Percentiles rank a stretch among this genome's conserved stretches.
phyloP scores from a whole-genome alignment of 2,888 invertebrate genomes.

The Megastigmus dorsalis region DNA sequence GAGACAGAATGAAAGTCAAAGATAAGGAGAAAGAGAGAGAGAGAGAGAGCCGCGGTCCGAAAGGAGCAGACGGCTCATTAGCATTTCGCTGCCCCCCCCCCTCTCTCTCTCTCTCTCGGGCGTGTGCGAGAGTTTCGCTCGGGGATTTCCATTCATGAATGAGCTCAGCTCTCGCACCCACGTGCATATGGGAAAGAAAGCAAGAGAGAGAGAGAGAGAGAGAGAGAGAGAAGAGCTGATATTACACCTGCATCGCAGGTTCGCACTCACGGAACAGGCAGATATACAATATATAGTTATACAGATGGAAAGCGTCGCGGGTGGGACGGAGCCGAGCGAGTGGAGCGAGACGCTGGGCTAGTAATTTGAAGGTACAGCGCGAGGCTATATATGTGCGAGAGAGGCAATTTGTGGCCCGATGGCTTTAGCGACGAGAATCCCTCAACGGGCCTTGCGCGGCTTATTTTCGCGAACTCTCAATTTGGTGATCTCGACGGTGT shows the following conservation, averaged over 20 bases:
- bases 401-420: conserved; percentile 2
- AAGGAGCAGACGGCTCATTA: conserved; percentile 62
- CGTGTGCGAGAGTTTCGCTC: no score
- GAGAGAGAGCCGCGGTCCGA: neutral
- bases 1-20: neutral
- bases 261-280: conserved; percentile 16
- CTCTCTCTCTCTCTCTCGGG: no score
- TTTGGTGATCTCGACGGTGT: no score
- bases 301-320: conserved; percentile 12
- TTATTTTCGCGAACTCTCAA: no score
- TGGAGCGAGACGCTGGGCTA: neutral
- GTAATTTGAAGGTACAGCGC: no score
- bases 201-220: no score
- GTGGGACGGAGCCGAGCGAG: conserved; percentile 19
- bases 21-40: neutral
- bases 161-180: conserved; percentile 58
- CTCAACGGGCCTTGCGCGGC: no score
- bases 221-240: conserved; percentile 14
- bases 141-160: conserved; percentile 66
- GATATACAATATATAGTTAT: neutral
- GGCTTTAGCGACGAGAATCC: no score
- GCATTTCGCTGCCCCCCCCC: conserved; percentile 61
- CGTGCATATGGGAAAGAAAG: conserved; percentile 43
- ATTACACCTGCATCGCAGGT: conserved; percentile 30
- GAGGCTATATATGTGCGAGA: no score